These are phyloP conservation scores for Drosophila lacteicornis DNA, from an alignment of 1,140 invertebrate genomes.

Conservation along the genomic window DNA sequence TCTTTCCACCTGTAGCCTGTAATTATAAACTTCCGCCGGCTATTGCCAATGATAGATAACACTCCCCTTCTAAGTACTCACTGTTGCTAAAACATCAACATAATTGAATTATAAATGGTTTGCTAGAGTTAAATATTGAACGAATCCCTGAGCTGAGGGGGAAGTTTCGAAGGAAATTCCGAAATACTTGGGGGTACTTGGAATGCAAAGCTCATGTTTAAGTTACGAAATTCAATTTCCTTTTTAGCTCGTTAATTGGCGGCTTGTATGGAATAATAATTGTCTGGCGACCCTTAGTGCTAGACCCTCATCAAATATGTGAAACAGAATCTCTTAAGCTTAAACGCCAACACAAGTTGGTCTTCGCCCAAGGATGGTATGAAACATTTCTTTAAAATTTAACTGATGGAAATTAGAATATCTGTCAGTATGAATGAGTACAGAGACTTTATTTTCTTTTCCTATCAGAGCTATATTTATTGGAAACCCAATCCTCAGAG, in stretches of 20 bases:
- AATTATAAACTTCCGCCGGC: constrained; percentile 62
- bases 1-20: constrained; percentile 39
- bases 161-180: constrained; percentile 2
- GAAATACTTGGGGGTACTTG: not conserved
- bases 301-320: constrained; percentile 11
- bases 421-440: not conserved
- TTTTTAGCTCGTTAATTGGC: constrained; percentile 13
- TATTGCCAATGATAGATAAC: constrained; percentile 10
- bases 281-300: not conserved
- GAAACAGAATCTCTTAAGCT: not conserved
- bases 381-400: not conserved
- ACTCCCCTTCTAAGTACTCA: not conserved
- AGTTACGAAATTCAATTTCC: constrained; percentile 13
- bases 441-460: too few relatives aligned
- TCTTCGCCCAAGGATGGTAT: too few relatives aligned
- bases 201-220: constrained; percentile 18
- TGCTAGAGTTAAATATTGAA: constrained; percentile 46
- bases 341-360: not conserved
- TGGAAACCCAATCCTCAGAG: too few relatives aligned
- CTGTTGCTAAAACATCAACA: constrained; percentile 35
- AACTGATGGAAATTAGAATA: not conserved
- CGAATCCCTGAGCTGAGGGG: not conserved
- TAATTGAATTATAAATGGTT: constrained; percentile 71
- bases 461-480: too few relatives aligned
- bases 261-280: constrained; percentile 15